Base-by-base conservation (phyloP, 1,140 invertebrate species). In the Campoletis sonorensis region DNA sequence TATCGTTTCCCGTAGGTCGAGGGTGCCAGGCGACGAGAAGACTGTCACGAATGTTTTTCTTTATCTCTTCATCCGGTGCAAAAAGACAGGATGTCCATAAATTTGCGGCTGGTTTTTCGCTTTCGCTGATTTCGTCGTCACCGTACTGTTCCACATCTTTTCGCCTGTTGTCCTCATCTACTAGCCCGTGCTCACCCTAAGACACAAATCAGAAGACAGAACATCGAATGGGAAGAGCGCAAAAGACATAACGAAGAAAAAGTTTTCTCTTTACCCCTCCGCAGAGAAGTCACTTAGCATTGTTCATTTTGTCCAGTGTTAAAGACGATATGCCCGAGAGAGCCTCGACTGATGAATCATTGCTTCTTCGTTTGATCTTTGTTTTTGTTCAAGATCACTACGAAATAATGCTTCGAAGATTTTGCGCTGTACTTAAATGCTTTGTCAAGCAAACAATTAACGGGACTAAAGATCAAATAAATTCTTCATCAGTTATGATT, bases 11-110 rank as follows among this genome's bases (percentile, higher is more conserved):
- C 58, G 37, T 30, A 70, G 67, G 4, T 4, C 30, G 58, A 78
- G 76, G 76, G 76, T 78, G 27, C 73, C 73, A 77, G 27, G 27
- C 76, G 76, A 64, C 54, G n/a, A 78, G 67, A 49, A 77, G 73
- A 77, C 51, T 49, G 21, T 21, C 30, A 21, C 15, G 21, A 15
- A 45, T 75, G 18, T 78, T 30, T 78, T 78, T 77, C 76, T 78
- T 78, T 49, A 78, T 78, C 58, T 45, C 76, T 78, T 78, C 16
- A 64, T 67, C 76, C 76, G 76, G 33, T 45, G 16, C 58, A 26
- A 78, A 33, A 70, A 30, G 21, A 26, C 10, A 26, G 76, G 61
- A 78, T 64, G 76, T 78, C 76, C 76, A 78, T 78, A 78, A 78
- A 78, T 78, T 78, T 23, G 37, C 76, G 40, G n/a, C 37, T 67